Evolutionary conservation across 2,113 vertebrate species (phyloP), one percentile per base, ranked within the genome.

Genomic region (Ibidorhyncha struthersii): DNA sequence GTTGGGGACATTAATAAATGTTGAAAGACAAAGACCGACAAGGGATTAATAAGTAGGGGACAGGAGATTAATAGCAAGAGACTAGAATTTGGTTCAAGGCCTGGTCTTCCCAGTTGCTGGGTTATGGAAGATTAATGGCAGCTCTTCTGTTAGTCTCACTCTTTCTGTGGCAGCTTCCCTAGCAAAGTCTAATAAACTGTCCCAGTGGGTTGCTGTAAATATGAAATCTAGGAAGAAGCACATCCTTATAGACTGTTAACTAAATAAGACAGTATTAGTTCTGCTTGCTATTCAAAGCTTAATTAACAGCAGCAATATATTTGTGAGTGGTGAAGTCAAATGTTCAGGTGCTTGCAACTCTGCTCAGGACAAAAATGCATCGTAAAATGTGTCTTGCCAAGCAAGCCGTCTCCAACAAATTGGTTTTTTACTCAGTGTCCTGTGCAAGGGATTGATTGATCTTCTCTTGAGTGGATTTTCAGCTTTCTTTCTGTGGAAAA

Each of bases 1-100:
- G 76, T 86, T 90, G 78, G 71, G 47, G 83, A 47, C 67, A 87
- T 96, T 97, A 91, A 97, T 96, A 91, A 97, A 96, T 45, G 89
- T 50, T 88, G 87, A 88, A 88, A 80, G 78, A 90, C 74, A 96
- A 91, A 95, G 91, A 94, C 72, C 77, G 97, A 90, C 83, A 63
- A 79, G 85, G 82, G 86, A 95, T 94, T 97, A 96, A 95, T 96
- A 95, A 86, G 52, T 18, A 76, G 84, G 89, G 70, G 84, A 93
- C 53, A 82, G 78, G 78, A 96, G 95, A 97, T 72, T 92, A 96
- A 95, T 92, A 92, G 63, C 49, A 87, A 40, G 63, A 95, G 15
- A 52, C 27, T 30, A 79, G 85, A 93, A 90, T 96, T 71, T 78
- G 72, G 95, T 96, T 97, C 90, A 95, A 94, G 93, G 89, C 83